Percentiles rank a stretch among this genome's conserved stretches.
Evolutionary conservation across 2,888 invertebrate species (phyloP).

Genomic region (Eubasilissa splendida): DNA sequence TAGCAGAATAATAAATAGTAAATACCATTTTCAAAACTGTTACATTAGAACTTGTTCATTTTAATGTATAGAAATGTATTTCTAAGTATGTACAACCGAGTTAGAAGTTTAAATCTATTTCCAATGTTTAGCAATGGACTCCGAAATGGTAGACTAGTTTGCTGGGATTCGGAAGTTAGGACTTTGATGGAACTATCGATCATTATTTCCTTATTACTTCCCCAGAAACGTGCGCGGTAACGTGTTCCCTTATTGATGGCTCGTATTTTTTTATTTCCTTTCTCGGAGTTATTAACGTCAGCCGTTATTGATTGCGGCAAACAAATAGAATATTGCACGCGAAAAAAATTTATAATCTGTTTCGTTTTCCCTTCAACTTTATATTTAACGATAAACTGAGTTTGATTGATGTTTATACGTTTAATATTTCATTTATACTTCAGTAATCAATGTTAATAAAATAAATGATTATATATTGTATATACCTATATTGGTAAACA

Average conservation of each 20-base stretch:
- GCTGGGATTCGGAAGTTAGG: background rate
- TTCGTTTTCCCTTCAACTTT: conserved; percentile 4
- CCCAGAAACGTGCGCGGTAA: background rate
- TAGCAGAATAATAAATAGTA: too few relatives aligned
- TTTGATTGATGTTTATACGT: conserved; percentile 15
- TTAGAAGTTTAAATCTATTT: background rate
- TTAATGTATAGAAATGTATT: too few relatives aligned
- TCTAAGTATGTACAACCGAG: too few relatives aligned
- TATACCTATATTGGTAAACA: too few relatives aligned
- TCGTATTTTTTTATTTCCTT: conserved; percentile 26
- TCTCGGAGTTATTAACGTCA: conserved; percentile 28
- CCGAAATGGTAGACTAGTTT: background rate
- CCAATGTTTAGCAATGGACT: background rate
- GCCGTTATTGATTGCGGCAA: conserved; percentile 27
- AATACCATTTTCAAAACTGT: too few relatives aligned
- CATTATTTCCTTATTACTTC: conserved; percentile 13
- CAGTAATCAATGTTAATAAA: too few relatives aligned
- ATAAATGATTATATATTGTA: too few relatives aligned
- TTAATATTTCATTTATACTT: too few relatives aligned
- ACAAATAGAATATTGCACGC: conserved; percentile 35
- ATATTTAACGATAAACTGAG: conserved; percentile 28
- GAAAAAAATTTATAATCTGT: conserved; percentile 26
- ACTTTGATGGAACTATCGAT: conserved; percentile 16
- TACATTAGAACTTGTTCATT: too few relatives aligned
- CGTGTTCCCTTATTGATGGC: conserved; percentile 18